Evolutionary conservation across 1,140 invertebrate genomes (phyloP), one percentile per base, ranked within the genome.

Genomic region (Pseudoatta argentina): DNA sequence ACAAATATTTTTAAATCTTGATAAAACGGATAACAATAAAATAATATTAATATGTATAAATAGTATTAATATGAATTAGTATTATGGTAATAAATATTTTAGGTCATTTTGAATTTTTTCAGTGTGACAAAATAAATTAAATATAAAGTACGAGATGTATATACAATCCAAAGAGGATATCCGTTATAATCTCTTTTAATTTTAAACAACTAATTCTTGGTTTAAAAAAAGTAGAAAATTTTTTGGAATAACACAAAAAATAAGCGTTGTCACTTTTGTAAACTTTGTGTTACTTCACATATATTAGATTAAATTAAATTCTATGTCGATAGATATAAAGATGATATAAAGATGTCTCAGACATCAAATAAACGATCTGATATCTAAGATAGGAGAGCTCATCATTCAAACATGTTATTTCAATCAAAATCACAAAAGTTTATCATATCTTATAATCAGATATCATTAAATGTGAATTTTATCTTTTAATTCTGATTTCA

Each of bases 371-470:
- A 7, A 48, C 14, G 39, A 16, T 51, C n/a, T 48, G 39, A 16
- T 69, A 69, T 69, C n/a, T 48, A 12, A 69, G 39, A 69, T 51
- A 69, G 12, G 21, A 69, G 44, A 69, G n/a, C 14, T 69, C 39
- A 48, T 69, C 39, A 6, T 34, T 34, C 66, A 51, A 51, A 69
- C 44, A 69, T 51, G 39, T 69, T 51, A 8, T 69, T 12, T 51
- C 18, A 39, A 66, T 66, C 21, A 69, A 39, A 39, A 21, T 66
- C 48, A 14, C 48, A 16, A 51, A 51, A 2, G 7, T 24, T 44
- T 44, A 3, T 12, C n/a, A 2, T 14, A 48, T 48, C 8, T 0
- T 24, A 48, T 24, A 69, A 69, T 69, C 66, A 16, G 12, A 48
- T 24, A 24, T 6, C 12, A 7, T 67, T 44, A 44, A 67, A 69